These are phyloP conservation scores for Omphaloscelis lunosa DNA, from an alignment of 2,888 invertebrate genomes.

Conservation along the genomic window DNA sequence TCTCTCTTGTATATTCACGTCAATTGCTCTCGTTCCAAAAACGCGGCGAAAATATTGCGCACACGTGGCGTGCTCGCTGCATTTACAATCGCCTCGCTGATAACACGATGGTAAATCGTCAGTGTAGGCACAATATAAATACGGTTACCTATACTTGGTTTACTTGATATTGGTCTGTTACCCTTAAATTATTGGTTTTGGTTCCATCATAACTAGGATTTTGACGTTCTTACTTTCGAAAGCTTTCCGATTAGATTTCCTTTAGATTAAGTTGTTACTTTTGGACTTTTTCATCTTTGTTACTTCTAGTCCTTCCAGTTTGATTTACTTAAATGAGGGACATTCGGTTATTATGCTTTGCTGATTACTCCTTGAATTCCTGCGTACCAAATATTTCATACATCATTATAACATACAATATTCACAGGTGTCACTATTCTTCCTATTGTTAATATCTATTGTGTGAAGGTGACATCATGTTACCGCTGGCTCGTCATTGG, in stretches of 20 bases:
- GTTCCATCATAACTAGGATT: neutral
- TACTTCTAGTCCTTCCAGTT: neutral
- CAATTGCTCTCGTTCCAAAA: too few relatives aligned
- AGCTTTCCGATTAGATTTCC: neutral
- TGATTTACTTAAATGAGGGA: too few relatives aligned
- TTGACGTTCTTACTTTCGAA: neutral
- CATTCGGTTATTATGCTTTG: neutral
- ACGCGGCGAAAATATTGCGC: too few relatives aligned
- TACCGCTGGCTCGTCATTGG: constrained; percentile 66
- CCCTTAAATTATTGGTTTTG: neutral
- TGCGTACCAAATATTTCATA: constrained; percentile 27
- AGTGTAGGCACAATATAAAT: neutral
- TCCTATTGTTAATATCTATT: constrained; percentile 65
- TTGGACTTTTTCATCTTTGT: neutral
- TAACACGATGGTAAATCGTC: too few relatives aligned
- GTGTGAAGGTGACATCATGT: constrained; percentile 64
- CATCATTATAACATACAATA: constrained; percentile 32
- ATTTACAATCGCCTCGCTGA: too few relatives aligned
- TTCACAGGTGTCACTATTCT: constrained; percentile 61
- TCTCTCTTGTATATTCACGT: too few relatives aligned
- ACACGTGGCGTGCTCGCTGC: too few relatives aligned
- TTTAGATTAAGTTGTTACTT: neutral
- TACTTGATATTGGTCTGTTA: neutral
- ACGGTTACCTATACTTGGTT: neutral
- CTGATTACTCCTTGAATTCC: constrained; percentile 35